Conservation (phyloP, 2,113 vertebrate species). For the Lutjanus erythropterus region DNA sequence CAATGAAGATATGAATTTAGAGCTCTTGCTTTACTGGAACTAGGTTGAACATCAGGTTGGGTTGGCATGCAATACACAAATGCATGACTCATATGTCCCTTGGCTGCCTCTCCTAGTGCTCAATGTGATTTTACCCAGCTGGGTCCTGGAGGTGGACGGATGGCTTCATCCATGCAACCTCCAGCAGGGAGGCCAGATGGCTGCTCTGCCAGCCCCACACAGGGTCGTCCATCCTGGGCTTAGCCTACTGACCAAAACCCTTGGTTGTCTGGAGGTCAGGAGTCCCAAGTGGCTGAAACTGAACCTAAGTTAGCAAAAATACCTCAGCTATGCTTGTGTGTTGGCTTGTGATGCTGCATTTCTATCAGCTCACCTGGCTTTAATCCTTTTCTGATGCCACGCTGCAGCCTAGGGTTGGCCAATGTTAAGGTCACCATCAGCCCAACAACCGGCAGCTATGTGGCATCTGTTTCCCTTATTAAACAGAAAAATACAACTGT, state of each 20-base stretch:
- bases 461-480: too few relatives aligned
- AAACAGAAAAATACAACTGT: too few relatives aligned
- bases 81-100: constrained; percentile 20
- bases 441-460: too few relatives aligned
- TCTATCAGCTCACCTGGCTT: background rate
- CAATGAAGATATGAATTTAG: background rate
- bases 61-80: background rate
- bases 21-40: background rate
- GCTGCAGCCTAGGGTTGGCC: too few relatives aligned
- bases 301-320: background rate
- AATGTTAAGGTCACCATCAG: too few relatives aligned
- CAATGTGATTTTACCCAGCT: constrained; percentile 7
- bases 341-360: background rate
- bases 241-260: constrained; percentile 1
- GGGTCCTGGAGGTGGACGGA: constrained; percentile 3
- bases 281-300: background rate
- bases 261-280: background rate
- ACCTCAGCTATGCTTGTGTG: background rate
- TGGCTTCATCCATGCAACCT: background rate
- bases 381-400: background rate
- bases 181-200: constrained; percentile 39
- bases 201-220: background rate
- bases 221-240: constrained; percentile 10
- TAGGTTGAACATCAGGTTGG: background rate
- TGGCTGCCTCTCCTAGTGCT: constrained; percentile 17